Percentiles rank a stretch among this genome's conserved stretches.
phyloP scores from a whole-genome alignment of 2,797 vertebrate genomes.

The Melanotaenia pygmaea region DNA sequence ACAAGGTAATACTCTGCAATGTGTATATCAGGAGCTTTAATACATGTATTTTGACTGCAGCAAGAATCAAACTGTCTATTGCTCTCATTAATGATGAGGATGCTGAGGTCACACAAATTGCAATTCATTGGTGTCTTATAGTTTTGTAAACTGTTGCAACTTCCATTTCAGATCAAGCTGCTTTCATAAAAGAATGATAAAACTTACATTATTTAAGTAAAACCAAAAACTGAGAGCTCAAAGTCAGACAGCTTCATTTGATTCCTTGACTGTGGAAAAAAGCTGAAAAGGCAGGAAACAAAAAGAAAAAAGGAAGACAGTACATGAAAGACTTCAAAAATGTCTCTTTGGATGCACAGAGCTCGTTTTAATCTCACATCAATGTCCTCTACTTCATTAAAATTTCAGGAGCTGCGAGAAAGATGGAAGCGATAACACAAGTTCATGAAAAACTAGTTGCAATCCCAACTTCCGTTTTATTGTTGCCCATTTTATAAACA shows the following conservation, averaged over 20 bases:
- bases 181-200: constrained; percentile 27
- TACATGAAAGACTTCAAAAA: constrained; percentile 26
- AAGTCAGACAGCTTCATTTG: constrained; percentile 47
- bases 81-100: neutral
- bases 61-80: constrained; percentile 16
- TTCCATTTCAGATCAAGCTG: constrained; percentile 4
- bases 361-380: constrained; percentile 52
- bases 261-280: constrained; percentile 37
- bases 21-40: constrained; percentile 25
- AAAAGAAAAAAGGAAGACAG: constrained; percentile 10
- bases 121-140: neutral
- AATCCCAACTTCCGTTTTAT: constrained; percentile 52
- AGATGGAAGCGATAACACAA: constrained; percentile 36
- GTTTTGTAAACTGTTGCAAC: constrained; percentile 7
- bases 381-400: constrained; percentile 48
- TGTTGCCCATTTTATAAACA: neutral
- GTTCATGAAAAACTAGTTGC: constrained; percentile 58
- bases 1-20: constrained; percentile 25
- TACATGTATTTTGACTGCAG: constrained; percentile 3
- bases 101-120: neutral
- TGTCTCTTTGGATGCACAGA: constrained; percentile 22
- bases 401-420: constrained; percentile 41
- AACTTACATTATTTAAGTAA: constrained; percentile 18
- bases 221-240: constrained; percentile 45
- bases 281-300: constrained; percentile 4